Base-by-base conservation (phyloP, 2,797 vertebrate genomes). In the Mionectes olivaceus region DNA sequence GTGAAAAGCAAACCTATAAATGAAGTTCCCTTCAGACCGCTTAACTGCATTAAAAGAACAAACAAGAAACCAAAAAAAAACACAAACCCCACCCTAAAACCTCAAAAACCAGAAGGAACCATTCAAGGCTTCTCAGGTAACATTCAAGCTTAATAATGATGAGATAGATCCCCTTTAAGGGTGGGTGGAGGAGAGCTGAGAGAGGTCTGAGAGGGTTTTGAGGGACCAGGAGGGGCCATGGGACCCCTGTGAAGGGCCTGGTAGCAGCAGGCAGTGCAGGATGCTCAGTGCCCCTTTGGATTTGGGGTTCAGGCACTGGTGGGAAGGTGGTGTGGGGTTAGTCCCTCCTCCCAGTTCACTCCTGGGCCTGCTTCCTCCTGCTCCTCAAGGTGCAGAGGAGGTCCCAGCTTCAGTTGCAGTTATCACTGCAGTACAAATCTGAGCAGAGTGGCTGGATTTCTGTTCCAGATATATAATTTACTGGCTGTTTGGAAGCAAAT, bases 401-500 rank as follows among this genome's bases (percentile, higher is more conserved):
- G 7, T 7, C 12, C 22, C 47, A 79, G 15, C 43, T 2, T 24
- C 21, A n/a, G 33, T 27, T 73, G 53, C 60, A 77, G 43, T 77
- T 83, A 78, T 47, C 46, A 32, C 49, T 52, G 50, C 2, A 0
- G 41, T 10, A 35, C 27, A 64, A 85, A 68, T 53, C 30, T 11
- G 61, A 87, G 69, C 23, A 37, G 35, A 44, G 21, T n/a, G 41
- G n/a, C 32, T 55, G 10, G 53, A 30, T 50, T 83, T 87, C 83
- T 68, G 30, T 64, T 89, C 46, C 71, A 18, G 69, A 73, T 89
- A 27, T 49, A 87, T 73, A 89, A 92, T 90, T 91, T 90, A 83
- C 64, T 69, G 63, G 28, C 44, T 83, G 69, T 81, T 78, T 76
- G 32, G 73, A 87, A 93, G 86, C 4, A 80, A 83, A 78, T 81